phyloP scores from a whole-genome alignment of 2,797 vertebrate species.

The Crocodylus rhombifer region DNA sequence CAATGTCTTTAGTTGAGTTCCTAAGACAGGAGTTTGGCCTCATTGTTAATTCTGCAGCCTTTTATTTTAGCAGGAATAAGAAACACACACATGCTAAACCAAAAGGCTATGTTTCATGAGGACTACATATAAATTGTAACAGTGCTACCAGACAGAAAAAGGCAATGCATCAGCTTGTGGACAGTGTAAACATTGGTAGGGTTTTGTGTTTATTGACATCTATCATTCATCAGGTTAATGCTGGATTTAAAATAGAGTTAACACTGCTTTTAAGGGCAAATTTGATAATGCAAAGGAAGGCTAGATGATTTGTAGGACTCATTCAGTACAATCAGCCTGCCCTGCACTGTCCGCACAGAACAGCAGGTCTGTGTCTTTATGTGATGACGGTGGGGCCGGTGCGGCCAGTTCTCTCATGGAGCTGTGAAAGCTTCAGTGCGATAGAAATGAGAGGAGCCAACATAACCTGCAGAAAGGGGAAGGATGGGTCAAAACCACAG shows the following conservation, averaged over 20 bases:
- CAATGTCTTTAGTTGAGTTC: slow-evolving; percentile 15
- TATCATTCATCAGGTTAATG: slow-evolving; percentile 46
- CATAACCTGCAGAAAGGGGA: slow-evolving; percentile 88
- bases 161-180: slow-evolving; percentile 15
- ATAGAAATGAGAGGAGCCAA: slow-evolving; percentile 95
- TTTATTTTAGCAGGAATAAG: not conserved
- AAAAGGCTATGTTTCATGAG: not conserved
- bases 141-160: not conserved
- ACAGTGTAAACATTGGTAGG: slow-evolving; percentile 21
- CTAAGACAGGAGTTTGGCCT: not conserved
- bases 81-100: not conserved
- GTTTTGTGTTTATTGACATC: slow-evolving; percentile 31
- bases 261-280: slow-evolving; percentile 7
- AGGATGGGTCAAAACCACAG: not conserved
- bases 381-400: slow-evolving; percentile 94
- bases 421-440: slow-evolving; percentile 93
- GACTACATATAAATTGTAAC: not conserved
- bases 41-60: slow-evolving; percentile 1
- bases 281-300: not conserved
- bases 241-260: slow-evolving; percentile 51
- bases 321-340: not conserved
- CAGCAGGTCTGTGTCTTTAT: slow-evolving; percentile 74
- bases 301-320: not conserved
- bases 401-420: slow-evolving; percentile 92
- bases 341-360: not conserved